Percentiles rank a stretch among this genome's conserved stretches.
phyloP scores from a whole-genome alignment of 2,888 invertebrate species.

The Coleophora flavipennella region DNA sequence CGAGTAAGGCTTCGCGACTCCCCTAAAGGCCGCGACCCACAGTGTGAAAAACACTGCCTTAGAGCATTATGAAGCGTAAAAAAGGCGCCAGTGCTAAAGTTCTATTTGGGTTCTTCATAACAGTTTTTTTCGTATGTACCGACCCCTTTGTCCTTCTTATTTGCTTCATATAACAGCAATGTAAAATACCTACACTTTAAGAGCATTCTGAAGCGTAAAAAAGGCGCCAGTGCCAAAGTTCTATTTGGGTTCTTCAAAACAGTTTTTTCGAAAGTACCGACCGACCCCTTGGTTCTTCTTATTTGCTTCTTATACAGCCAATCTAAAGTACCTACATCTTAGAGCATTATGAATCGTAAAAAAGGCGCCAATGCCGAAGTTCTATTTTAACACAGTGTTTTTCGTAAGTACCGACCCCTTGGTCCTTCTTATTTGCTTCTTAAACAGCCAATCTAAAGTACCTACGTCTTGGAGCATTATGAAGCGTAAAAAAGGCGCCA shows the following conservation, averaged over 20 bases:
- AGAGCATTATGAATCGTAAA: conserved; percentile 55
- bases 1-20: no score
- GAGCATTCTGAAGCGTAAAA: conserved; percentile 55
- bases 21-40: no score
- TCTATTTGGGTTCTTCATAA: conserved; percentile 77
- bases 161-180: no score
- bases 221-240: conserved; percentile 73
- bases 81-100: conserved; percentile 73
- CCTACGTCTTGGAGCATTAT: no score
- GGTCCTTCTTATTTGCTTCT: no score
- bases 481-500: conserved; percentile 58
- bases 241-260: conserved; percentile 79
- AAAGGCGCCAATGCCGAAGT: conserved; percentile 73
- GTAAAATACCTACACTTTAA: no score
- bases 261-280: conserved; percentile 73
- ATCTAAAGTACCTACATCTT: no score
- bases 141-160: neutral
- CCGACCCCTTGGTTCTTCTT: neutral
- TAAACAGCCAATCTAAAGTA: no score
- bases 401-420: conserved; percentile 61
- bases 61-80: conserved; percentile 55
- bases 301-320: no score
- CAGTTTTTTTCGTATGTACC: conserved; percentile 75
- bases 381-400: conserved; percentile 77
- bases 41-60: no score